These are phyloP conservation scores for Palaemon carinicauda DNA, from an alignment of 1,140 invertebrate species.

Conservation along the genomic window DNA sequence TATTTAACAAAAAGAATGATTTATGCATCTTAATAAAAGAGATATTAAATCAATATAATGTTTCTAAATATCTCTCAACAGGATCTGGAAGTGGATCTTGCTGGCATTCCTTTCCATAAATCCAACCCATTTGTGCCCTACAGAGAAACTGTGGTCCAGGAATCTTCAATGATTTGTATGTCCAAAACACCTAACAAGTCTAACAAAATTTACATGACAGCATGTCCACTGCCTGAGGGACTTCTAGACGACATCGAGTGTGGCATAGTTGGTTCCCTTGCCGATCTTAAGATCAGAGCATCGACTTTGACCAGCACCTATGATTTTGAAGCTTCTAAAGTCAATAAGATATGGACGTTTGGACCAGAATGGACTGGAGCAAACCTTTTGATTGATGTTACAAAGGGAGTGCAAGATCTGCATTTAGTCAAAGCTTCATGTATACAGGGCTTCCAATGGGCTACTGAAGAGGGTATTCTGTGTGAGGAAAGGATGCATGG, in stretches of 20 bases:
- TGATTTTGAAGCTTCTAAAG: constrained; percentile 97
- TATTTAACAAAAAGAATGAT: too few relatives aligned
- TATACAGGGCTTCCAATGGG: constrained; percentile 99
- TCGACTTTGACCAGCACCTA: constrained; percentile 94
- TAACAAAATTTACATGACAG: constrained; percentile 98
- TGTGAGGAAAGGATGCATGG: constrained; percentile 98
- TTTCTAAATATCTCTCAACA: constrained; percentile 32
- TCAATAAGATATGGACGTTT: constrained; percentile 99
- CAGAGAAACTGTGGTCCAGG: constrained; percentile 94
- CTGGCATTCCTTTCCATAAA: constrained; percentile 98
- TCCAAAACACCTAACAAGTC: constrained; percentile 99
- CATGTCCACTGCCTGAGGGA: constrained; percentile 94
- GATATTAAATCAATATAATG: too few relatives aligned
- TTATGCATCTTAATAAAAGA: too few relatives aligned
- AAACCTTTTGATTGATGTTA: constrained; percentile 96
- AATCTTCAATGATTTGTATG: constrained; percentile 94
- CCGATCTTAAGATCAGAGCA: constrained; percentile 96
- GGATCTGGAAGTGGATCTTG: constrained; percentile 99
- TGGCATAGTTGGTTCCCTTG: constrained; percentile 91
- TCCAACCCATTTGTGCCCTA: constrained; percentile 99
- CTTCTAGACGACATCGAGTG: constrained; percentile 97
- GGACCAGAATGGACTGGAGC: constrained; percentile 98
- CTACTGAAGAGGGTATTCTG: constrained; percentile 97
- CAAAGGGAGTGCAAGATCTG: constrained; percentile 97
- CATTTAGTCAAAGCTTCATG: constrained; percentile 99